These are phyloP conservation scores for Morbakka virulenta DNA, from an alignment of 30 jellyfish, hydroid and myxozoan species.

Conservation along the genomic window DNA sequence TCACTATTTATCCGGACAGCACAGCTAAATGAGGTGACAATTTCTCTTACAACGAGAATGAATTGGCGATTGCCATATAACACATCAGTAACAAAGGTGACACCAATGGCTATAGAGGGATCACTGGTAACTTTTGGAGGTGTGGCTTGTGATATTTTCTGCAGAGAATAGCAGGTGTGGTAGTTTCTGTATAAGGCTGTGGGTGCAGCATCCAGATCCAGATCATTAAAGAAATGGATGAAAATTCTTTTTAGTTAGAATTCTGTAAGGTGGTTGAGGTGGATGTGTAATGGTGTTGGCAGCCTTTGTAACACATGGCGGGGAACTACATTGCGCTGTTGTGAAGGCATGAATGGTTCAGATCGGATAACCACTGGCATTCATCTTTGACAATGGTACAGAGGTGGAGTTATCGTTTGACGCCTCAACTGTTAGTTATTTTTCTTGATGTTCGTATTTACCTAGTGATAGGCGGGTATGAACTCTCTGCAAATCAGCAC, in stretches of 20 bases:
- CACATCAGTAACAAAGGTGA: too few species aligned
- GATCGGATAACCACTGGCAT: background rate
- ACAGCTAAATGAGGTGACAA: conserved; percentile 10
- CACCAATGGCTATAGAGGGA: conserved; percentile 32
- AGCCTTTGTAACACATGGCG: conserved; percentile 20
- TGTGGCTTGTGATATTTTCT: background rate
- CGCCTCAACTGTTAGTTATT: too few species aligned
- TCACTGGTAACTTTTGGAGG: background rate
- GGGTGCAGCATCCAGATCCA: too few species aligned
- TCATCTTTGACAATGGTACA: background rate
- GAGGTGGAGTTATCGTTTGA: background rate
- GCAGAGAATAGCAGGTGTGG: conserved; percentile 26
- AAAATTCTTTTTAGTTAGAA: conserved; percentile 10
- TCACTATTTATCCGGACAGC: too few species aligned
- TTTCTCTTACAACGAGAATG: conserved; percentile 36
- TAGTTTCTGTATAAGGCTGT: background rate
- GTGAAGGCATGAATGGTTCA: background rate
- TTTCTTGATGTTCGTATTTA: too few species aligned
- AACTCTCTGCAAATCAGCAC: too few species aligned
- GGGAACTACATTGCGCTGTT: conserved; percentile 35
- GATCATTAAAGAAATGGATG: conserved; percentile 19
- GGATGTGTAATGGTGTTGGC: conserved; percentile 50
- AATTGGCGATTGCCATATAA: too few species aligned
- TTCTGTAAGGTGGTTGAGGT: conserved; percentile 23
- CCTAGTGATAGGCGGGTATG: too few species aligned